Base-by-base conservation (phyloP, 2,888 invertebrate species). In the Petrolisthes cinctipes region DNA sequence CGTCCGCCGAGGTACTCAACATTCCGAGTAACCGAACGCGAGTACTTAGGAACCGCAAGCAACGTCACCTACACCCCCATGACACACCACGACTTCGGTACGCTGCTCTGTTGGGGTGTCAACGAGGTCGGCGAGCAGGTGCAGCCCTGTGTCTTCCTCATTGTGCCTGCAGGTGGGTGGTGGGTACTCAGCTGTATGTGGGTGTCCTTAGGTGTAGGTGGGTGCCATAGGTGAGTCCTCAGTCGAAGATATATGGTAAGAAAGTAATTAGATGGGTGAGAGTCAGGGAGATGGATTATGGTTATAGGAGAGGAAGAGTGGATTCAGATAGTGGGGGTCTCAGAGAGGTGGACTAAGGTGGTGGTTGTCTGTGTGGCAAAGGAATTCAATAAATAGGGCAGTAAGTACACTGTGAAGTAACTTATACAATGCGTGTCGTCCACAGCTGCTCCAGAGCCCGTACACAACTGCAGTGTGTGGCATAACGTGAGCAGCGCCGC, bases 1-100 rank as follows among this genome's bases (percentile, higher is more conserved):
- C 91, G 78, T 91, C 92, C 7, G 85, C 89, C 20, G 91, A 91
- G 78, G 82, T 89, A 61, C 85, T 91, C 81, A 91, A 91, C 84
- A 82, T 91, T n/a, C 89, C 91, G 7, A 85, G 86, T 57, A 87
- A 90, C 73, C 83, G 90, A 75, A 73, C 73, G 6, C 83, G 66
- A 71, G 54, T 71, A 20, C 73, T 53, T 17, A 11, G 84, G 17
- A 54, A 73, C 53, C 56, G 83, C 20, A 37, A 37, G 84, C 61
- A 73, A 54, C 37, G 78, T 84, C 54, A 11, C 84, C 78, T 84
- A 84, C 84, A 84, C 84, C 14, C 84, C 84, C 76, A 76, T 23
- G 66, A 84, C 84, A 1, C 84, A 84, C 66, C 84, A 78, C 54
- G 84, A 84, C 84, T 84, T 84, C 78, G 84, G 84, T 0, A 78